Conservation (phyloP, 1,140 invertebrate species). For the Glossosoma conforme region DNA sequence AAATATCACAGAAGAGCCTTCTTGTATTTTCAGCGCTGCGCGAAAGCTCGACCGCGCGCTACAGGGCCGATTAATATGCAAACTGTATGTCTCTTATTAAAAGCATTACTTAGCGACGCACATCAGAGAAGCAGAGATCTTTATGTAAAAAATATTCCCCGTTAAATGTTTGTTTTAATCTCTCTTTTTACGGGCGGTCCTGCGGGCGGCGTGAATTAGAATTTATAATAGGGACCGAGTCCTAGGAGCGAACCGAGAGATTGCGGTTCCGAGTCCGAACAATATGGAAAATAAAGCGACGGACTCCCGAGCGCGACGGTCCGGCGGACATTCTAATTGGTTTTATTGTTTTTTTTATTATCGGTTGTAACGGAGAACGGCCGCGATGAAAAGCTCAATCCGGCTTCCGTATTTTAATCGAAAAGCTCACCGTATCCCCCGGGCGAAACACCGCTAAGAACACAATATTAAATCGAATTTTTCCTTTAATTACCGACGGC, state of each 20-base stretch:
- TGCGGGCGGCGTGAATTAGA: slow-evolving; percentile 4
- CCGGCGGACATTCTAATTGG: slow-evolving; percentile 3
- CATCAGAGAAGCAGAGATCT: background rate
- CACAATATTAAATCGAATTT: too few species aligned
- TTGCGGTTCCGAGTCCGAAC: slow-evolving; percentile 3
- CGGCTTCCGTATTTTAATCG: too few species aligned
- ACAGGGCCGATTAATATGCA: slow-evolving; percentile 20
- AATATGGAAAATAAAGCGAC: slow-evolving; percentile 2
- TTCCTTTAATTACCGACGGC: too few species aligned
- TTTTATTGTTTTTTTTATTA: slow-evolving; percentile 8
- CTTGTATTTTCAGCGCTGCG: slow-evolving; percentile 17
- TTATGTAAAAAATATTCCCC: slow-evolving; percentile 6
- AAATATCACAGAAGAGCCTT: slow-evolving; percentile 20
- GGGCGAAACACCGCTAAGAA: too few species aligned
- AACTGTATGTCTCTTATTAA: slow-evolving; percentile 24
- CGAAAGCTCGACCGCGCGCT: slow-evolving; percentile 9
- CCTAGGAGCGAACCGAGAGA: background rate
- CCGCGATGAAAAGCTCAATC: background rate
- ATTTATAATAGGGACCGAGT: slow-evolving; percentile 3
- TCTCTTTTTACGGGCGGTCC: slow-evolving; percentile 2
- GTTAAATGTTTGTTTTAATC: slow-evolving; percentile 25
- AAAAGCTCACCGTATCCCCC: too few species aligned
- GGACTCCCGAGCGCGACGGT: background rate
- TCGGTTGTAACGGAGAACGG: background rate
- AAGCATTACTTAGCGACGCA: slow-evolving; percentile 10